phyloP scores from a whole-genome alignment of 2,113 vertebrate species.

The Aphyosemion australe region DNA sequence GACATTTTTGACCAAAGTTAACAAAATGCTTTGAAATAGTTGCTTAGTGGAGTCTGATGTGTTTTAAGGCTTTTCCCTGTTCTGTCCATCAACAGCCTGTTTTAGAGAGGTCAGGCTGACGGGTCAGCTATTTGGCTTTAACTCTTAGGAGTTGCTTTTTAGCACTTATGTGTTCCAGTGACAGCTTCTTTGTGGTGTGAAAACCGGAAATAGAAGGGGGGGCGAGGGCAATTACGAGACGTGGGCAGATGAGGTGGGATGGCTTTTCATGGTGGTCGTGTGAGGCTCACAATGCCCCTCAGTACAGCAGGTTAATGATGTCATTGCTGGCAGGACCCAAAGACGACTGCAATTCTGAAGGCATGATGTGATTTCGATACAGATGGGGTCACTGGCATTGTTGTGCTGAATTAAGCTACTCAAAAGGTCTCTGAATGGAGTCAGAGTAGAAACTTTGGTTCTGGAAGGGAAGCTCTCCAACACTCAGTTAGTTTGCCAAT shows the following conservation, averaged over 20 bases:
- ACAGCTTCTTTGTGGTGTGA: conserved; percentile 9
- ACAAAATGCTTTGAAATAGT: background rate
- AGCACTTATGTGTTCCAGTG: conserved; percentile 18
- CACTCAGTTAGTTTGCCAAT: conserved; percentile 29
- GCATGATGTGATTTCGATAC: conserved; percentile 32
- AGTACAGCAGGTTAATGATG: conserved; percentile 59
- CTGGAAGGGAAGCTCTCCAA: conserved; percentile 10
- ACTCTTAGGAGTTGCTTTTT: conserved; percentile 3
- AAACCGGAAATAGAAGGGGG: background rate
- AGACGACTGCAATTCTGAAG: conserved; percentile 44
- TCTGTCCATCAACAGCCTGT: conserved; percentile 4
- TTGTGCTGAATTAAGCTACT: conserved; percentile 44
- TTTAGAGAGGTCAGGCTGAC: conserved; percentile 1
- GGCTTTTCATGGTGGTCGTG: conserved; percentile 13
- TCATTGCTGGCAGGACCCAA: conserved; percentile 56
- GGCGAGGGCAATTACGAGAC: background rate
- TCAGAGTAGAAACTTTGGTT: conserved; percentile 9
- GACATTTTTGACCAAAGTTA: background rate
- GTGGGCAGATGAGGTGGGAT: conserved; percentile 25
- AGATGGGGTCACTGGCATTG: conserved; percentile 43
- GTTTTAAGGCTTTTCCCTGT: conserved; percentile 2
- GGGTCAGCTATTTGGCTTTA: background rate
- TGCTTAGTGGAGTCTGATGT: conserved; percentile 3
- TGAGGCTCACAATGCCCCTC: conserved; percentile 34
- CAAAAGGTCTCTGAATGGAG: background rate